These are phyloP conservation scores for Leptinotarsa undecemlineata DNA, from an alignment of 1,140 invertebrate genomes.

Conservation along the genomic window DNA sequence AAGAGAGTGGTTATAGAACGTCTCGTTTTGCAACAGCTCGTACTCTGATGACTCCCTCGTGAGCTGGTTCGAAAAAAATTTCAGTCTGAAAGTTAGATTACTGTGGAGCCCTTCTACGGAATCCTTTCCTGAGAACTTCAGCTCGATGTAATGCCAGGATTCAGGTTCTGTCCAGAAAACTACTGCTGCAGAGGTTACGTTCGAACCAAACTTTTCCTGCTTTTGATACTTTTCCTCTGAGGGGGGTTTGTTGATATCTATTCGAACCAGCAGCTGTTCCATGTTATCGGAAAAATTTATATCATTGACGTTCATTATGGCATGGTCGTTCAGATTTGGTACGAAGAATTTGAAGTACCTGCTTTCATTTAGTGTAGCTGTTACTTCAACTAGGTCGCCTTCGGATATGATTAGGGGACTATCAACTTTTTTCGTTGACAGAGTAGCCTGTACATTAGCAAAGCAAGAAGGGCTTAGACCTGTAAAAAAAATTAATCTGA, in stretches of 20 bases:
- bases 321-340: constrained; percentile 43
- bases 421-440: constrained; percentile 37
- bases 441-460: constrained; percentile 39
- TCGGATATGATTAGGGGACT: constrained; percentile 34
- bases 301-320: constrained; percentile 33
- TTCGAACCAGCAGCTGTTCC: constrained; percentile 49
- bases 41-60: constrained; percentile 4
- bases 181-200: constrained; percentile 45
- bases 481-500: constrained; percentile 27
- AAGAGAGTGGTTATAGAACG: constrained; percentile 34
- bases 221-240: constrained; percentile 53
- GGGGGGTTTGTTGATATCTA: constrained; percentile 56
- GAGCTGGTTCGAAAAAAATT: constrained; percentile 32
- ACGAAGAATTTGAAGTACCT: constrained; percentile 56
- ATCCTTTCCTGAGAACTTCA: constrained; percentile 47
- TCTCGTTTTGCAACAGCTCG: constrained; percentile 29
- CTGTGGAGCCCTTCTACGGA: constrained; percentile 1
- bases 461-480: constrained; percentile 44
- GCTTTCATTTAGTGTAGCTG: constrained; percentile 25
- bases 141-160: constrained; percentile 62
- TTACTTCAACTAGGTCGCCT: constrained; percentile 27
- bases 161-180: constrained; percentile 59
- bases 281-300: constrained; percentile 38
- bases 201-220: constrained; percentile 50
- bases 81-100: constrained; percentile 30